Percentiles rank a stretch among this genome's conserved stretches.
Evolutionary conservation across 2,113 vertebrate species (phyloP).

Genomic region (Misgurnus mizolepis): DNA sequence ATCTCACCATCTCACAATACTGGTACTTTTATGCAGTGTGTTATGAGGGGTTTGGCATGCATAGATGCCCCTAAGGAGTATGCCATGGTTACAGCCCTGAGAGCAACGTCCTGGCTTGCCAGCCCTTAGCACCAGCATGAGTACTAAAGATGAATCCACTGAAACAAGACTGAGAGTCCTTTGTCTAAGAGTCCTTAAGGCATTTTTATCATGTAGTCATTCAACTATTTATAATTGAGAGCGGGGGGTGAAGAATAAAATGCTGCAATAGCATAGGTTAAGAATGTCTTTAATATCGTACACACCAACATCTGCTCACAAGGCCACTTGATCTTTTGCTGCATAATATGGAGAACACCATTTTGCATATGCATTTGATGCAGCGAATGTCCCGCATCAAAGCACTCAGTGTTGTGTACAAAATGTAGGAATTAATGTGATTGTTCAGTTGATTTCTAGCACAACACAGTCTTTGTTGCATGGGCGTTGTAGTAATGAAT

Average conservation of each 20-base stretch:
- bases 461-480: slow-evolving; percentile 5
- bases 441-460: background rate
- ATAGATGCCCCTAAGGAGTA: slow-evolving; percentile 2
- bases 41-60: background rate
- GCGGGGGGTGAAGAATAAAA: slow-evolving; percentile 13
- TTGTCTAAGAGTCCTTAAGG: slow-evolving; percentile 52
- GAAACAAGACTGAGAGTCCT: slow-evolving; percentile 42
- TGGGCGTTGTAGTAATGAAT: background rate
- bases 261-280: slow-evolving; percentile 47
- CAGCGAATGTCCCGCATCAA: slow-evolving; percentile 2
- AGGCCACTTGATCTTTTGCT: slow-evolving; percentile 10
- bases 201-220: slow-evolving; percentile 43
- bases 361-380: slow-evolving; percentile 38
- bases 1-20: background rate
- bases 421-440: slow-evolving; percentile 16
- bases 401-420: slow-evolving; percentile 20
- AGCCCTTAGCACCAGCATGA: slow-evolving; percentile 12
- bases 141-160: slow-evolving; percentile 38
- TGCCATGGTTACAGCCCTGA: slow-evolving; percentile 34
- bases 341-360: slow-evolving; percentile 16
- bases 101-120: slow-evolving; percentile 41
- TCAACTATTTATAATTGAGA: slow-evolving; percentile 44
- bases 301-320: slow-evolving; percentile 27
- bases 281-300: slow-evolving; percentile 43
- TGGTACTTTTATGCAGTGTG: background rate